These are phyloP conservation scores for Lasiommata megera DNA, from an alignment of 2,888 invertebrate species.

Conservation along the genomic window DNA sequence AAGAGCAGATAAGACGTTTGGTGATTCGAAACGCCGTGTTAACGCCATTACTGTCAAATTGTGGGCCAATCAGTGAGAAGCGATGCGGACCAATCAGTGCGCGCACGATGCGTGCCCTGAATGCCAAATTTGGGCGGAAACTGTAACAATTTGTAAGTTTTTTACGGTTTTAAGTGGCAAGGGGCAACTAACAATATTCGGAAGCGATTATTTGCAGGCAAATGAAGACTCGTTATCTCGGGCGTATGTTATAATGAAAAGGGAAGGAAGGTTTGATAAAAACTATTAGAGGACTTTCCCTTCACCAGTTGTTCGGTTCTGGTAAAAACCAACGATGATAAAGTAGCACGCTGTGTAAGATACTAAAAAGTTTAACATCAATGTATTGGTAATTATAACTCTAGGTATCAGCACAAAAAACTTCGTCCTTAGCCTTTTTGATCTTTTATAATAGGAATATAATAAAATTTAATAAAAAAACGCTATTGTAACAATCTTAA, in stretches of 20 bases:
- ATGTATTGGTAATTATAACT: too few species aligned
- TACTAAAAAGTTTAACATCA: too few species aligned
- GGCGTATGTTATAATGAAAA: not conserved
- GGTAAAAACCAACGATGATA: not conserved
- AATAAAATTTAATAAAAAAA: too few species aligned
- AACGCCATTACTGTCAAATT: constrained; percentile 81
- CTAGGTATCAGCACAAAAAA: too few species aligned
- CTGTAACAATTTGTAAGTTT: constrained; percentile 69
- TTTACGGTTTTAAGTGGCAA: constrained; percentile 43
- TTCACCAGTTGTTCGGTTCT: not conserved
- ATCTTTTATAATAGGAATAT: too few species aligned
- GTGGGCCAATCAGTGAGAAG: constrained; percentile 69
- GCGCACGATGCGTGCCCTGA: constrained; percentile 61
- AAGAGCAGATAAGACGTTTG: constrained; percentile 35
- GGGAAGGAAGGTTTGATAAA: constrained; percentile 2
- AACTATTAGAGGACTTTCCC: not conserved
- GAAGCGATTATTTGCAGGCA: constrained; percentile 25
- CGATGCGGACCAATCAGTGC: constrained; percentile 63
- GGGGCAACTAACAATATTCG: constrained; percentile 24
- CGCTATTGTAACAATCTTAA: too few species aligned
- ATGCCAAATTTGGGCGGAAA: constrained; percentile 74
- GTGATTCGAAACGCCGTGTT: constrained; percentile 45
- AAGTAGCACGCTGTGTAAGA: too few species aligned
- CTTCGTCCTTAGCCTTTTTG: too few species aligned
- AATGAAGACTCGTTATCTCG: constrained; percentile 15